Conservation (phyloP, 2,888 invertebrate genomes). For the Thereva unica region DNA sequence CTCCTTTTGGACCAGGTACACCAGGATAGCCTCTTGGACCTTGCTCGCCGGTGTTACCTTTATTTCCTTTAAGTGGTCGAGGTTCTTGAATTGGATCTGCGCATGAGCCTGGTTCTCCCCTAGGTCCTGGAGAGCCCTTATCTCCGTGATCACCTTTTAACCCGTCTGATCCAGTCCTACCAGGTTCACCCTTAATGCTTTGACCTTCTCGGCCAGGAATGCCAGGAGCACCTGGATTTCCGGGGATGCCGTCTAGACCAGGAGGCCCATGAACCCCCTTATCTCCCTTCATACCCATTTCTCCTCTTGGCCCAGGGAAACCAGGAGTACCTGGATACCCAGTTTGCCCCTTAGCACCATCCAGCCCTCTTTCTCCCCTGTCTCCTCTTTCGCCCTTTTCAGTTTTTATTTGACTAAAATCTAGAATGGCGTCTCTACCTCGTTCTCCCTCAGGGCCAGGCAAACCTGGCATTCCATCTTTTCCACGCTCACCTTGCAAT, state of each 20-base stretch:
- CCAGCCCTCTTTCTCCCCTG: conserved; percentile 65
- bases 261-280: conserved; percentile 70
- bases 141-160: conserved; percentile 51
- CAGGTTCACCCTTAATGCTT: conserved; percentile 77
- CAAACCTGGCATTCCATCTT: conserved; percentile 62
- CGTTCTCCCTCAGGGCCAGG: conserved; percentile 69
- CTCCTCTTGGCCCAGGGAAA: conserved; percentile 70
- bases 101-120: conserved; percentile 61
- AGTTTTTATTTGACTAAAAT: conserved; percentile 60
- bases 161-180: conserved; percentile 66
- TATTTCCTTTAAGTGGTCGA: conserved; percentile 58
- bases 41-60: conserved; percentile 66
- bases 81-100: conserved; percentile 55
- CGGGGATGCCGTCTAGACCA: conserved; percentile 75
- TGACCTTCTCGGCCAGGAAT: conserved; percentile 66
- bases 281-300: conserved; percentile 68
- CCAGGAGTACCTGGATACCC: conserved; percentile 74
- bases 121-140: neutral
- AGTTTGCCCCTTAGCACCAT: conserved; percentile 68
- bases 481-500: conserved; percentile 51
- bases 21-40: conserved; percentile 67
- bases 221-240: conserved; percentile 69
- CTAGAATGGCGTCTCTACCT: conserved; percentile 66
- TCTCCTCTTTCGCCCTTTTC: conserved; percentile 71
- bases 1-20: conserved; percentile 66